Conservation (phyloP, 37 sponge, comb jelly and placozoan genomes). For the Eunapius fragilis region DNA sequence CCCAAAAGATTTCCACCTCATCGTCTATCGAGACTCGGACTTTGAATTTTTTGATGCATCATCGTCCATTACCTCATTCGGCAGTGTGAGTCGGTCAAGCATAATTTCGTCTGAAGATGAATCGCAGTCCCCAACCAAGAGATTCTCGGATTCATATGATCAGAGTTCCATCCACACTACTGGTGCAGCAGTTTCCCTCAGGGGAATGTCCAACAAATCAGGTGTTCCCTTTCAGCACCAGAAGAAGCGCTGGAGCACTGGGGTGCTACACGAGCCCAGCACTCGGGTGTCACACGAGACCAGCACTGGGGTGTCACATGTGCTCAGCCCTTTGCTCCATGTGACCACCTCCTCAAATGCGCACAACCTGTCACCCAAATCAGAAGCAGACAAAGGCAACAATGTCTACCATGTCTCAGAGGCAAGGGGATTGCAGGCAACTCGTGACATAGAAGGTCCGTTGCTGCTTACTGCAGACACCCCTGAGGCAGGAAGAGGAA, state of each 20-base stretch:
- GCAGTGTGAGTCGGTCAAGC: conserved; percentile 45
- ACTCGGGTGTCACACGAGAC: too few relatives aligned
- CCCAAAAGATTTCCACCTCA: conserved; percentile 41
- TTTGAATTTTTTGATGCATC: conserved; percentile 38
- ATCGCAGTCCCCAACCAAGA: neutral
- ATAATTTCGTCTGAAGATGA: conserved; percentile 34
- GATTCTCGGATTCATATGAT: conserved; percentile 3
- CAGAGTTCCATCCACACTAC: neutral
- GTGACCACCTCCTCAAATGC: neutral
- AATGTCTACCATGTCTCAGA: too few relatives aligned
- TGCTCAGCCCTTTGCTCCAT: neutral
- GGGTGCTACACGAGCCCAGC: neutral
- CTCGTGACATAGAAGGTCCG: too few relatives aligned
- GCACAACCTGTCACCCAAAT: neutral
- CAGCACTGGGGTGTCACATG: too few relatives aligned
- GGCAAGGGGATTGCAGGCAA: too few relatives aligned
- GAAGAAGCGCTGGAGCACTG: conserved; percentile 32
- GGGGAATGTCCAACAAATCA: neutral
- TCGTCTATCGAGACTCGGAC: conserved; percentile 53
- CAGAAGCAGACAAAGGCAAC: too few relatives aligned
- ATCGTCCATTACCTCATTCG: conserved; percentile 36
- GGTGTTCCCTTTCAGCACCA: too few relatives aligned
- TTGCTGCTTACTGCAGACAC: too few relatives aligned
- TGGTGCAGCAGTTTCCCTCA: neutral
- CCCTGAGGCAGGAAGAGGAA: too few relatives aligned